Base-by-base conservation (phyloP, 2,113 vertebrate species). In the Pseudopipra pipra region DNA sequence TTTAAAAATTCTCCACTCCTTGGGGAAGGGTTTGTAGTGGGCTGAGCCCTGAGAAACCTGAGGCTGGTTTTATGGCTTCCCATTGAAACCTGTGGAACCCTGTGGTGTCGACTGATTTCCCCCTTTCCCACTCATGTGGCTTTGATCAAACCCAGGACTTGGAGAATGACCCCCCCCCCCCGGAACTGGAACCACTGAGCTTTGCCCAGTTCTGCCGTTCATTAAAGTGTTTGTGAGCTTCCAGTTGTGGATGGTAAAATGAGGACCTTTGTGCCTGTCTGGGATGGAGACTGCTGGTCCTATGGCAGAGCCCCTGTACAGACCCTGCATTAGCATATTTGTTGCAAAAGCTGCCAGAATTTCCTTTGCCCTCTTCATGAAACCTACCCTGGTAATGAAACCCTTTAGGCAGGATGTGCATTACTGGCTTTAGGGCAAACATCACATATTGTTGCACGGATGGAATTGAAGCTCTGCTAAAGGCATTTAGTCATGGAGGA, bases 71-170 rank as follows among this genome's bases (percentile, higher is more conserved):
- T 95, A 96, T 93, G 79, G 92, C 75, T 94, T 96, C 93, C 90
- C 94, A 87, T 87, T 94, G 95, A 95, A 96, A 96, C 81, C 81
- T 94, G 93, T 77, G 90, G 93, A 97, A 95, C 95, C 95, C 95
- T 4, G 15, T 89, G 68, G 92, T 96, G 89, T 77, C 5, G 23
- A 78, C 85, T 89, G 87, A 89, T 94, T 94, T 92, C 56, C 90
- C 93, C 39, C 44, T 84, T 93, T 75, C 91, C 83, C 44, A 39
- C 85, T 94, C 94, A 94, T 89, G 94, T 95, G 92, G 89, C 95
- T 97, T 95, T 96, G 85, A 94, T 96, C 91, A 93, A 95, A 77
- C 82, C 27, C 81, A 67, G 71, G 87, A 62, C 90, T 87, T 1
- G 2, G 65, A 95, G 74, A 87, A 92, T 25, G 20, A 62, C 85